Percentiles rank a stretch among this genome's conserved stretches.
phyloP scores from a whole-genome alignment of 2,797 vertebrate species.

The Sebastes taczanowskii region DNA sequence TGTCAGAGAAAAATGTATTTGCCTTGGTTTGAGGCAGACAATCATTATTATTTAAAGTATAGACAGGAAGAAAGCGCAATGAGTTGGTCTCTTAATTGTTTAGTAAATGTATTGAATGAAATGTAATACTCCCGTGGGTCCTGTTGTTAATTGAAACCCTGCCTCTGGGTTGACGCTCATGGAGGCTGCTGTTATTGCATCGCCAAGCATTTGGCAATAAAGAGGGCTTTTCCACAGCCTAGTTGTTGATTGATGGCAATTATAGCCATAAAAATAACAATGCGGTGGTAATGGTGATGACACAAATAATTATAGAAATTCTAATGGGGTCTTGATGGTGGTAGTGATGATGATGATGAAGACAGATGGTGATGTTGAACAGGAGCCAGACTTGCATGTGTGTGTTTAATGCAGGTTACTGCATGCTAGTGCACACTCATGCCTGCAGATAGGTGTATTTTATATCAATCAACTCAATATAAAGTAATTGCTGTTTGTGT shows the following conservation, averaged over 20 bases:
- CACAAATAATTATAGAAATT: constrained; percentile 54
- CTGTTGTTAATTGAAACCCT: constrained; percentile 50
- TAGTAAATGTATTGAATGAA: constrained; percentile 42
- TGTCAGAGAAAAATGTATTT: not conserved
- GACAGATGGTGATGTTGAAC: constrained; percentile 44
- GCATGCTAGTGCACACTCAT: not conserved
- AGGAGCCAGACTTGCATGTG: constrained; percentile 6
- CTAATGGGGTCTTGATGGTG: constrained; percentile 41
- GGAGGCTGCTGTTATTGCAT: constrained; percentile 51
- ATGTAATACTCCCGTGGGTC: constrained; percentile 28
- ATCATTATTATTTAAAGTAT: constrained; percentile 43
- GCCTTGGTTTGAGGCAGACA: not conserved
- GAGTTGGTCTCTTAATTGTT: constrained; percentile 28
- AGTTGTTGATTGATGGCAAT: constrained; percentile 58
- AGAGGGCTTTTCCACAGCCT: constrained; percentile 42
- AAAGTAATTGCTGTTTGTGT: constrained; percentile 6
- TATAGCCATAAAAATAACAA: constrained; percentile 62
- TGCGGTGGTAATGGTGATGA: constrained; percentile 61
- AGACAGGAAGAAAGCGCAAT: not conserved
- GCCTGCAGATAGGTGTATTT: not conserved
- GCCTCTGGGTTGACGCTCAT: constrained; percentile 44
- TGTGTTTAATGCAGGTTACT: not conserved
- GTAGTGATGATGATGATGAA: constrained; percentile 40
- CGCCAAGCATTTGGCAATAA: constrained; percentile 48
- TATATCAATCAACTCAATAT: not conserved